phyloP scores from a whole-genome alignment of 2,113 vertebrate genomes.

The Datnioides undecimradiatus region DNA sequence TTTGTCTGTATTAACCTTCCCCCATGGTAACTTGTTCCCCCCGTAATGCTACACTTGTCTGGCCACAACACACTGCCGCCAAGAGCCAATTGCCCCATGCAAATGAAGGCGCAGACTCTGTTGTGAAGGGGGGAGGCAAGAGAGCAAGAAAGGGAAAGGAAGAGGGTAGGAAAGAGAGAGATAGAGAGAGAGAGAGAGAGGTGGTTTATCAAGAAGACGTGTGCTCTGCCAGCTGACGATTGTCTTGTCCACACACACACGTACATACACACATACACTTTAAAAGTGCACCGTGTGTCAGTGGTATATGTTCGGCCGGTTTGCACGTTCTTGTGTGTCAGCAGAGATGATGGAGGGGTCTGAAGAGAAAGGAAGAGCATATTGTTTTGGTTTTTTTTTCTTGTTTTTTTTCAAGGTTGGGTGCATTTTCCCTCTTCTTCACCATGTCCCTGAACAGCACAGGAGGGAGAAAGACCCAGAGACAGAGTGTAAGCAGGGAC shows the following conservation, averaged over 20 bases:
- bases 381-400: conserved; percentile 47
- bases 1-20: conserved; percentile 96
- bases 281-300: conserved; percentile 38
- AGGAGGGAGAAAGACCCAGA: conserved; percentile 9
- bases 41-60: conserved; percentile 96
- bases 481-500: conserved; percentile 4
- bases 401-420: conserved; percentile 36
- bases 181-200: conserved; percentile 76
- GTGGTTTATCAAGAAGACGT: conserved; percentile 84
- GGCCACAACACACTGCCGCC: conserved; percentile 92
- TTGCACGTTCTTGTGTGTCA: conserved; percentile 39
- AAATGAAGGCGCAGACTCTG: conserved; percentile 92
- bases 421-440: conserved; percentile 15
- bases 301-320: conserved; percentile 30
- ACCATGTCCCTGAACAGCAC: conserved; percentile 53
- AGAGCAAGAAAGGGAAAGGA: conserved; percentile 37
- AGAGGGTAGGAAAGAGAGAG: background rate
- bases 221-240: conserved; percentile 67
- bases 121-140: conserved; percentile 79
- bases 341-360: conserved; percentile 31
- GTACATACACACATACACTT: conserved; percentile 21
- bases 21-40: conserved; percentile 93
- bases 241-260: conserved; percentile 68
- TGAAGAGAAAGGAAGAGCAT: conserved; percentile 16
- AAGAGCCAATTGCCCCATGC: conserved; percentile 96